phyloP scores from a whole-genome alignment of 2,797 vertebrate species.

The Bovichtus diacanthus region DNA sequence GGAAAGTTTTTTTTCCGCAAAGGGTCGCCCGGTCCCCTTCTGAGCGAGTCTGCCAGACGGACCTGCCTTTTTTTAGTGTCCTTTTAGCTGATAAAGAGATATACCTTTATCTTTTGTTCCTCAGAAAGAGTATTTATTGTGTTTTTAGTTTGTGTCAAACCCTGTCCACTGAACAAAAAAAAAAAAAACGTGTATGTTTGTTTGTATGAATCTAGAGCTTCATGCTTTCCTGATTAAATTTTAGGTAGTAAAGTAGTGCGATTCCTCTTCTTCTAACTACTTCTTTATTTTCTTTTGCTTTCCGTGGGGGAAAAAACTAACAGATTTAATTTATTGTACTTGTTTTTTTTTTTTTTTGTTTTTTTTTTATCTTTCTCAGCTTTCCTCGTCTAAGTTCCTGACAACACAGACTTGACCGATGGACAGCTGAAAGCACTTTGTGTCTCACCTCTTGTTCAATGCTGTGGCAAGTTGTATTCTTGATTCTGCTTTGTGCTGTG shows the following conservation, averaged over 20 bases:
- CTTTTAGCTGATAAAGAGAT: constrained; percentile 79
- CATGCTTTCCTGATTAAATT: constrained; percentile 78
- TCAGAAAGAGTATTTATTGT: constrained; percentile 85
- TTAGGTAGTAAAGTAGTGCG: constrained; percentile 79
- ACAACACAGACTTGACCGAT: constrained; percentile 57
- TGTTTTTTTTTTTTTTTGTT: too few relatives aligned
- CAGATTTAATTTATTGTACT: constrained; percentile 79
- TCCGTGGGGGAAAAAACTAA: constrained; percentile 40
- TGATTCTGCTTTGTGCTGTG: constrained; percentile 53
- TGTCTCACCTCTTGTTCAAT: constrained; percentile 62
- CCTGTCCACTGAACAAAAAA: constrained; percentile 81
- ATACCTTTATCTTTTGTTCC: constrained; percentile 79
- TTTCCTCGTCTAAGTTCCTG: constrained; percentile 62
- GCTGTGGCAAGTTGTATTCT: constrained; percentile 49
- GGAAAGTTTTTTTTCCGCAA: constrained; percentile 47
- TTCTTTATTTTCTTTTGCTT: constrained; percentile 63
- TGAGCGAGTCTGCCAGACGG: constrained; percentile 76
- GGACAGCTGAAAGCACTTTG: constrained; percentile 64
- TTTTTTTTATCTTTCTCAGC: constrained; percentile 61
- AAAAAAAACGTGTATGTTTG: constrained; percentile 67
- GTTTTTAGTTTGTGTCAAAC: constrained; percentile 80
- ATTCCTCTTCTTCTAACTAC: constrained; percentile 70
- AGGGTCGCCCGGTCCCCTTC: constrained; percentile 64
- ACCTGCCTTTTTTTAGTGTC: constrained; percentile 78
- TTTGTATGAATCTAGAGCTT: constrained; percentile 79